Evolutionary conservation across 2,888 invertebrate species (phyloP), one percentile per base, ranked within the genome.

Genomic region (Agrotis segetum): DNA sequence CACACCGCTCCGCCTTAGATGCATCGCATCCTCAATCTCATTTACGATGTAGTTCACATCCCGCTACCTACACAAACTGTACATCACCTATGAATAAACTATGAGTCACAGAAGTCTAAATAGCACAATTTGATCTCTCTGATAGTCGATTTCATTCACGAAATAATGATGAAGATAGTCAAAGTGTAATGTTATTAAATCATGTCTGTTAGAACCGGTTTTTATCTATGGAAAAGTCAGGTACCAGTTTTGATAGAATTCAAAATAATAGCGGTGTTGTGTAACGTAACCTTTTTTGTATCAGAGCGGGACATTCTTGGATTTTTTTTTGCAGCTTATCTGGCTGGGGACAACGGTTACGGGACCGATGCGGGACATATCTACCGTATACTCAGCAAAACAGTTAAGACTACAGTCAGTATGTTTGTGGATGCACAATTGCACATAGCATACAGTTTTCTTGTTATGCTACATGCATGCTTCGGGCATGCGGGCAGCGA

Each of bases 1-100:
- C 44, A 9, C 58, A 64, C n/a, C 17, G 50, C 17, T 49, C 53
- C 49, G 52, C 16, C 29, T 49, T 17, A 52, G 14, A 29, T 73
- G n/a, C 79, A 63, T 65, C 63, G 69, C 74, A 87, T 87, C 87
- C 79, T 81, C 79, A 78, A 79, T 80, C 70, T 78, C 19, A 59
- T 67, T 56, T 40, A 58, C 49, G 61, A 62, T 49, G 21, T 53
- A 59, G 65, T 24, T 50, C 53, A 69, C 49, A 62, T 53, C 52
- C 53, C 24, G 34, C 40, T 40, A 40, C 44, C 77, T 21, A 81
- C 61, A 50, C 34, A 50, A 59, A 55, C 62, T 34, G 46, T 40
- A 77, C 24, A 65, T 40, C 11, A 65, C 44, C 46, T 65, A 59
- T 64, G 55, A 63, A 81, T 70, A 77, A 60, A 52, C 50, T 16